Evolutionary conservation across 1,140 invertebrate genomes (phyloP), one percentile per base, ranked within the genome.

Genomic region (Pseudomyrmex concolor): DNA sequence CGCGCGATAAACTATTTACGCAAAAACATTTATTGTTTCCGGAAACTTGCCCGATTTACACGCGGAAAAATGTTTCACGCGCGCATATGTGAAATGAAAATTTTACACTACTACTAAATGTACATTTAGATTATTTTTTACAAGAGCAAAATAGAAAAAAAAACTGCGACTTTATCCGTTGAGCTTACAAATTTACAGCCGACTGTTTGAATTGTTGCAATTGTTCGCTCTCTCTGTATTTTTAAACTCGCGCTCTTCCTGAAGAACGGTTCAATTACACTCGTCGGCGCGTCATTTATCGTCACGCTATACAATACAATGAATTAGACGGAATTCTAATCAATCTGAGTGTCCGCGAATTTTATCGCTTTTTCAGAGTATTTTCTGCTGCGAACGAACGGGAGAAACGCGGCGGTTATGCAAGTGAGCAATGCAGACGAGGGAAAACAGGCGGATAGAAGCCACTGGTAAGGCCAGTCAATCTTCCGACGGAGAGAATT

Each of bases 401-500:
- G 25, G 57, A 48, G 34, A 72, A 84, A 62, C 50, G 45, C 50
- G 64, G 62, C 62, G 25, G 34, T 64, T 64, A 76, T 54, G 25
- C 48, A 22, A 34, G 54, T 10, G 50, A 57, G 43, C 43, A 55
- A 50, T 10, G 76, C 76, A 43, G 17, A 45, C 17, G 77, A 17
- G 57, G 59, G 70, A 63, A 43, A 63, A 70, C 43, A 10, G 68
- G 25, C 78, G 57, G 25, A 74, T 74, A 63, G 78, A 43, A 63
- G 48, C 54, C 77, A 43, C 50, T n/a, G n/a, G 67, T 59, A 73
- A 82, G 82, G 86, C 82, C 81, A 84, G 88, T 91, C 89, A 90
- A 90, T 91, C 90, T 90, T 86, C 78, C 67, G 80, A 17, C 25
- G 77, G 84, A 86, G 84, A 86, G 87, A 90, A 90, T 89, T 84